These are phyloP conservation scores for Tauraco hartlaubi DNA, from an alignment of 2,797 vertebrate genomes.

Conservation along the genomic window DNA sequence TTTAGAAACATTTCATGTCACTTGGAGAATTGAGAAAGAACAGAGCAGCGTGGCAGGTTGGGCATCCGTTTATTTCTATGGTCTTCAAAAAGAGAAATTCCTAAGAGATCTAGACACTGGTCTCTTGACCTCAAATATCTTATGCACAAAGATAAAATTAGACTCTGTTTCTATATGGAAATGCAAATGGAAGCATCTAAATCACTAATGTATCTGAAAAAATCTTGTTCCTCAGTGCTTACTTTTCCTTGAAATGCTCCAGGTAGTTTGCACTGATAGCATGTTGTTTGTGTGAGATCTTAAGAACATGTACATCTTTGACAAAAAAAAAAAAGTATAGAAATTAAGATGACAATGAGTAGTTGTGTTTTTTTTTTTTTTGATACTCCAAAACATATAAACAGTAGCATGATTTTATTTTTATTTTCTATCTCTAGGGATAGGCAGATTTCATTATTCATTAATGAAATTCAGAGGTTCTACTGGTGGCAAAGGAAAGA, in stretches of 20 bases:
- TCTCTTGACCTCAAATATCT: neutral
- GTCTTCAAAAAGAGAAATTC: neutral
- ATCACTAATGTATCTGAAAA: neutral
- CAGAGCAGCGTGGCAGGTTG: fast-evolving
- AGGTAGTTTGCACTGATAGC: neutral
- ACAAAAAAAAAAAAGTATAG: neutral
- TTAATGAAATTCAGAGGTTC: neutral
- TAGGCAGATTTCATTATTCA: neutral
- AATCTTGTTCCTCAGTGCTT: neutral
- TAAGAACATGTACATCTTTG: neutral
- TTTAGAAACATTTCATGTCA: neutral
- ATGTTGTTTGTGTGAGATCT: neutral
- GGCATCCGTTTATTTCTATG: neutral
- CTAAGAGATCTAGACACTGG: neutral
- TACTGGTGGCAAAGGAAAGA: neutral
- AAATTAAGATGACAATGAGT: neutral
- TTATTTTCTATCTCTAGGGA: neutral
- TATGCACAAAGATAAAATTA: neutral
- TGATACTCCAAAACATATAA: neutral
- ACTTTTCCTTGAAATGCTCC: neutral
- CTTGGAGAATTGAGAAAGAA: neutral
- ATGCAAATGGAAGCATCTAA: neutral
- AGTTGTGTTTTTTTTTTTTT: neutral
- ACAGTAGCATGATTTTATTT: neutral
- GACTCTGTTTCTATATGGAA: neutral